phyloP scores from a whole-genome alignment of 2,113 vertebrate species.

The Callorhinus ursinus region DNA sequence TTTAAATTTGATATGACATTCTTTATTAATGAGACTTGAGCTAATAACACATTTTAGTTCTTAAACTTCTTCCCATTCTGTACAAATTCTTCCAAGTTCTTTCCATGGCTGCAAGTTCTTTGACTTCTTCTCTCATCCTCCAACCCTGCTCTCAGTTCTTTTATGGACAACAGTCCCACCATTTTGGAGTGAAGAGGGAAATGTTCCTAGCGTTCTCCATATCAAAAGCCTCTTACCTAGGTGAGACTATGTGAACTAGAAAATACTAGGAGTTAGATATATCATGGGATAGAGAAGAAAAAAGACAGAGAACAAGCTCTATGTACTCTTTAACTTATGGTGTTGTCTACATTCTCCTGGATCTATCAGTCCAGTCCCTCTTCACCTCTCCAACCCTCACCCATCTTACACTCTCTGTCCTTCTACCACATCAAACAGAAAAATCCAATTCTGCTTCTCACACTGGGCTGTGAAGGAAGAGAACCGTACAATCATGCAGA shows the following conservation, averaged over 20 bases:
- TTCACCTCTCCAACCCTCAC: neutral
- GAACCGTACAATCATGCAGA: neutral
- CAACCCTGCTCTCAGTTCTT: neutral
- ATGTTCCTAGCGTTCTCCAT: neutral
- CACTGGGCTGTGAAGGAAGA: neutral
- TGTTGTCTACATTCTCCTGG: neutral
- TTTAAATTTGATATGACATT: neutral
- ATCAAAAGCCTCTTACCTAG: neutral
- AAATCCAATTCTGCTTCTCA: neutral
- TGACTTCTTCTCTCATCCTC: neutral
- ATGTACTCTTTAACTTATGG: neutral
- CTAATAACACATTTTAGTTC: neutral
- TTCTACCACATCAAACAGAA: neutral
- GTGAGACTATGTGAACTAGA: neutral
- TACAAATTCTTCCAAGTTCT: neutral
- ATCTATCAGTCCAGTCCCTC: neutral
- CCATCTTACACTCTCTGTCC: neutral
- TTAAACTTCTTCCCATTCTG: neutral
- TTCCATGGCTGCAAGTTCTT: neutral
- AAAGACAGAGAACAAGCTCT: neutral
- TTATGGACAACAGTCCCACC: neutral
- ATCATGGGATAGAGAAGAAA: neutral
- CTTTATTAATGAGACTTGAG: neutral
- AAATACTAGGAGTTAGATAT: neutral
- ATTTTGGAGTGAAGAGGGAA: neutral